Base-by-base conservation (phyloP, 2,113 vertebrate genomes). In the Petromus typicus region DNA sequence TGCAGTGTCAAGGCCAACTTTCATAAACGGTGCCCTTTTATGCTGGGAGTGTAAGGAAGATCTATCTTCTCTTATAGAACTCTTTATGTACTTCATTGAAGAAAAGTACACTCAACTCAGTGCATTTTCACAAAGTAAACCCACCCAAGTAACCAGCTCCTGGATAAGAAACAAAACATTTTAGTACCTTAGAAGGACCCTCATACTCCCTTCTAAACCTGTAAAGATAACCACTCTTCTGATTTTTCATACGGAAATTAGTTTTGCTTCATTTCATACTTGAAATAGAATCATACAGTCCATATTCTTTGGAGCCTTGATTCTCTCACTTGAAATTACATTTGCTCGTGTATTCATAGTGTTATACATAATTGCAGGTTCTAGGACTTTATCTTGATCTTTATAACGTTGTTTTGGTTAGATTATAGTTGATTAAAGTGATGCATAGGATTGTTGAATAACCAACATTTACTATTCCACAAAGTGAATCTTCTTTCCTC, bases 361-460 rank as follows among this genome's bases (percentile, higher is more conserved):
- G 25, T 93, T 85, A 27, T 94, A 2, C 63, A 32, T 61, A 59
- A 79, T 56, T 92, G 3, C 6, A n/a, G 48, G 64, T 97, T 93
- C 83, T 88, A 34, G 76, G 95, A 64, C 92, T 95, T 97, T 97
- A 43, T 86, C 95, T 37, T 96, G 79, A 98, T 97, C 94, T 89
- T 97, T 95, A 80, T 97, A 98, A 97, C 94, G 98, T 98, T 87
- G 93, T 84, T 97, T 96, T 92, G 96, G 91, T 98, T 97, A 97
- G 96, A 96, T 97, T 97, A 86, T 30, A 94, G 82, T 92, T 96
- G 90, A 97, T 98, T 94, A 97, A 96, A 95, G 96, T 93, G 97
- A 97, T 96, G 84, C 78, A 96, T 0, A 6, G 91, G 91, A 96
- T 97, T 97, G 95, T 84, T 93, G 83, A 98, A 63, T 96, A 90